Evolutionary conservation across 2,113 vertebrate species (phyloP).

Genomic region (Phyllopteryx taeniolatus): DNA sequence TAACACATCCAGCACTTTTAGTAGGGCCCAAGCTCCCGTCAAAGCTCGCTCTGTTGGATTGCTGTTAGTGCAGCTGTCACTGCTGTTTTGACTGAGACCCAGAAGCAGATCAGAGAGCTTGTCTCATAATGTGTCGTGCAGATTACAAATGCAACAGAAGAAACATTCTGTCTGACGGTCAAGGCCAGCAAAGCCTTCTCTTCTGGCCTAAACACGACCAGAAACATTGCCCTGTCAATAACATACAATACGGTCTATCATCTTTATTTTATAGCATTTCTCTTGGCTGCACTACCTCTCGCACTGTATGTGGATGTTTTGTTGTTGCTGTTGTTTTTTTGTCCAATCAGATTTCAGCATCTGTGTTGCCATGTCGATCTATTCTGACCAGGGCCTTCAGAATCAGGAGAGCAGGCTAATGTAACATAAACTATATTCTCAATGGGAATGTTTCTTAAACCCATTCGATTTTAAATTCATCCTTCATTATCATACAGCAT

Average conservation of each 20-base stretch:
- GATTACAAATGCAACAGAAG: neutral
- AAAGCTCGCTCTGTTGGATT: conserved; percentile 41
- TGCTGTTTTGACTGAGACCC: conserved; percentile 58
- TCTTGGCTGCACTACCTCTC: neutral
- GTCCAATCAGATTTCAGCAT: no score
- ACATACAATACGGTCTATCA: neutral
- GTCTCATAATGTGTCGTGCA: neutral
- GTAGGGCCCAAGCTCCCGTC: conserved; percentile 41
- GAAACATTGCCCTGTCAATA: neutral
- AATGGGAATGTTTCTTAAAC: no score
- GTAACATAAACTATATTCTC: neutral
- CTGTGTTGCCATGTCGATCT: no score
- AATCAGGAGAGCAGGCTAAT: no score
- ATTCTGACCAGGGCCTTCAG: no score
- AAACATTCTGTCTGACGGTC: neutral
- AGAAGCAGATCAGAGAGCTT: conserved; percentile 49
- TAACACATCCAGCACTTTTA: conserved; percentile 54
- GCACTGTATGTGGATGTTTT: neutral
- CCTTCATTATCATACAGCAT: no score
- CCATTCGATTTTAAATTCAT: no score
- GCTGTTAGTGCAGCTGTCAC: conserved; percentile 67
- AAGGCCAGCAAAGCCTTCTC: neutral
- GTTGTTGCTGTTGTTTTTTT: no score
- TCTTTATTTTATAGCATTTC: neutral
- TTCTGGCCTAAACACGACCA: neutral